Base-by-base conservation (phyloP, 2,888 invertebrate species). In the Drosophila antonietae region DNA sequence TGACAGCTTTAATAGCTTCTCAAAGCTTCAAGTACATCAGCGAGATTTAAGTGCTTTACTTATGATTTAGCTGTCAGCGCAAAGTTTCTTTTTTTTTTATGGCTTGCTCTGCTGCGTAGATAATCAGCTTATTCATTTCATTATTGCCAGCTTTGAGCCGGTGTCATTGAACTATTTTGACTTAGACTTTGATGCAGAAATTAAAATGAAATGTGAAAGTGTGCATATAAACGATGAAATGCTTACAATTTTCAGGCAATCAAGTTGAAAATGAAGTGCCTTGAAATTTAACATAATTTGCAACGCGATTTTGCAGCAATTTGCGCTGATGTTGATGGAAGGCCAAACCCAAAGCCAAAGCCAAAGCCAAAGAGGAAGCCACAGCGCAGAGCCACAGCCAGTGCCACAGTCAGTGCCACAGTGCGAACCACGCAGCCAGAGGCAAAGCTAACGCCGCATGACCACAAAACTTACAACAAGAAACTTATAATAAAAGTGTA, bases 401-500 rank as follows among this genome's bases (percentile, higher is more conserved):
- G 28, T 61, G 59, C 35, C 47, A 37, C 15, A 46, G 57, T 4
- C 14, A 58, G 39, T 5, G 44, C 28, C 18, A 18, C 39, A 41
- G 41, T 18, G 14, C 20, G 28, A 31, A 47, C 33, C 65, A 55
- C 66, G 47, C 28, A 23, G 35, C n/a, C 55, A 23, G 39, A 69
- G 73, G 61, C 59, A 44, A 59, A 60, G 79, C 81, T 79, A 79
- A 77, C 74, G 75, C 78, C 64, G 80, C 71, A 78, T 75, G 81
- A 81, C 87, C 83, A 57, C 78, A 80, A 74, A 80, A 77, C 71
- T 74, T 70, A 67, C 69, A 74, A 68, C 68, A 66, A 63, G 68
- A 80, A 83, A 83, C 83, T 87, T 81, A 83, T 83, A 83, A 86
- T 87, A 87, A 83, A 87, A 87, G 87, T 87, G 88, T 84, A 84